These are phyloP conservation scores for Caretta caretta DNA, from an alignment of 2,113 vertebrate genomes.

Conservation along the genomic window DNA sequence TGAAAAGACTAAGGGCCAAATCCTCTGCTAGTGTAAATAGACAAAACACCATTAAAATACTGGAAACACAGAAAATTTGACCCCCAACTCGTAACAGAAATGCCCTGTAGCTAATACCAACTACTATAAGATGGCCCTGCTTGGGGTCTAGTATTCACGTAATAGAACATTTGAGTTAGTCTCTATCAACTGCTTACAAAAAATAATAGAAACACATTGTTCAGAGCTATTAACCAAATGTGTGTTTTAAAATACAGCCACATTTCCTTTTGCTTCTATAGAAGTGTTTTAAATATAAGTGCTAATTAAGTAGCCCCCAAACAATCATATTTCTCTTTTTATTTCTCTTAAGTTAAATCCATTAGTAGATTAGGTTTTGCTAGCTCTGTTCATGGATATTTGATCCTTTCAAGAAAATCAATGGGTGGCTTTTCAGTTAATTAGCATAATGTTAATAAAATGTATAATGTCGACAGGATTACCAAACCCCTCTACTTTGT, in stretches of 20 bases:
- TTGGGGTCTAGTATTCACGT: not conserved
- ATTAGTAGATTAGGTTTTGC: conserved; percentile 79
- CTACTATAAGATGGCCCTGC: not conserved
- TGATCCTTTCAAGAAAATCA: conserved; percentile 80
- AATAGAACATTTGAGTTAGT: not conserved
- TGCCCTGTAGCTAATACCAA: not conserved
- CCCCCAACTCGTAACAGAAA: not conserved
- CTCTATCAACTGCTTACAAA: not conserved
- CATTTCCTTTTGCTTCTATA: conserved; percentile 9
- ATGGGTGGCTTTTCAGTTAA: conserved; percentile 70
- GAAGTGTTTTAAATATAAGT: conserved; percentile 55
- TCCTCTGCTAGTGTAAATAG: not conserved
- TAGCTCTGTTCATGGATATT: conserved; percentile 70
- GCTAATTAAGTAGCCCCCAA: conserved; percentile 52
- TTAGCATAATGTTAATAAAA: conserved; percentile 70
- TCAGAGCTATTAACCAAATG: not conserved
- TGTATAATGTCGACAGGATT: not conserved
- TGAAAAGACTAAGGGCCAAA: not conserved
- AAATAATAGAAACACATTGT: not conserved
- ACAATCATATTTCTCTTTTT: conserved; percentile 58
- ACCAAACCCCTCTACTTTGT: not conserved
- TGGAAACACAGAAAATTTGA: not conserved
- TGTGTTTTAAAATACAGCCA: not conserved
- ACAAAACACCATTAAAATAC: not conserved
- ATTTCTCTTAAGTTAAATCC: conserved; percentile 67